Percentiles rank a stretch among this genome's conserved stretches.
phyloP scores from a whole-genome alignment of 2,797 vertebrate genomes.

The Epinephelus malabaricus region DNA sequence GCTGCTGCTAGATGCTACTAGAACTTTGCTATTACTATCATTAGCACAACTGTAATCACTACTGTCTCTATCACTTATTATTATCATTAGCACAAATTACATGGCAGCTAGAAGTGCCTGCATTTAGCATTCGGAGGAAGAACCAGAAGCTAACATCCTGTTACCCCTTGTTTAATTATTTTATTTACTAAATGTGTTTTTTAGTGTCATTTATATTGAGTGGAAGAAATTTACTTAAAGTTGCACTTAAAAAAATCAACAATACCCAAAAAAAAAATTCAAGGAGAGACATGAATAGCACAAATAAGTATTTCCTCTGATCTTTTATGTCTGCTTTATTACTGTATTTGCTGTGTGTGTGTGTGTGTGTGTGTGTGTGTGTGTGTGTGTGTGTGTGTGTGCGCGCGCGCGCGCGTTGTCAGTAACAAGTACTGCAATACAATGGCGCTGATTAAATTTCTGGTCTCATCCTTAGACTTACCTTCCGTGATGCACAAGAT shows the following conservation, averaged over 20 bases:
- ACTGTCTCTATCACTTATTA: neutral
- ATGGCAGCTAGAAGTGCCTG: neutral
- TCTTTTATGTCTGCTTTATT: neutral
- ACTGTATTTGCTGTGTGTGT: neutral
- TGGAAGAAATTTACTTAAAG: too few relatives aligned
- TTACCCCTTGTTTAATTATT: neutral
- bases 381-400: neutral
- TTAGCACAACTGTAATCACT: neutral
- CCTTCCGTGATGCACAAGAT: slow-evolving; percentile 24
- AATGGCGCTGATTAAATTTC: slow-evolving; percentile 28
- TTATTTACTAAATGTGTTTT: slow-evolving; percentile 1
- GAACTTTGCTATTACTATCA: neutral
- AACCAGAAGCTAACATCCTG: neutral
- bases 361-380: neutral
- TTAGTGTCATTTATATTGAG: neutral
- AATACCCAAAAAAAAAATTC: too few relatives aligned
- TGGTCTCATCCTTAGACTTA: slow-evolving; percentile 12
- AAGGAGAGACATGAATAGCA: neutral
- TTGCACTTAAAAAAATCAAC: too few relatives aligned
- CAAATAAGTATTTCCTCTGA: neutral
- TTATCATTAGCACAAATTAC: slow-evolving; percentile 3
- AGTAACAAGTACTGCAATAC: neutral
- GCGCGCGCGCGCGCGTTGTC: neutral
- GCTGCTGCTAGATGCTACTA: neutral
- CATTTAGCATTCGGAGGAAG: neutral